These are phyloP conservation scores for Paedocypris sp. DNA, from an alignment of 2,113 vertebrate genomes.

Conservation along the genomic window DNA sequence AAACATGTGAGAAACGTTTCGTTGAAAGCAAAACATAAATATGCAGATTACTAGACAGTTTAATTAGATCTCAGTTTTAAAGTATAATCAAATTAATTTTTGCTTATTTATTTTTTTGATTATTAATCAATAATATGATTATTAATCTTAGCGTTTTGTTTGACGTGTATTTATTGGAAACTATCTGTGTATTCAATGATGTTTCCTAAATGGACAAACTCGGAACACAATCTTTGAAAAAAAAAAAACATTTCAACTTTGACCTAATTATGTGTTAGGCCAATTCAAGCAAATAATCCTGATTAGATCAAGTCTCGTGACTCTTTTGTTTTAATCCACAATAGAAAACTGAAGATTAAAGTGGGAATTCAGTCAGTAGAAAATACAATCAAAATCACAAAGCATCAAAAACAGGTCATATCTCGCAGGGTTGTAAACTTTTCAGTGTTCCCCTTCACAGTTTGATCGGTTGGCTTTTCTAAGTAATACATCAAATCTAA, in stretches of 20 bases:
- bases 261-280: background rate
- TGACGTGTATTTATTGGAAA: too few species aligned
- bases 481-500: too few species aligned
- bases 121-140: background rate
- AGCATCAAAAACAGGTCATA: too few species aligned
- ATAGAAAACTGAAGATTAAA: background rate
- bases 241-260: conserved; percentile 9
- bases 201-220: too few species aligned
- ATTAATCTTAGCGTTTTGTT: too few species aligned
- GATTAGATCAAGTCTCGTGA: background rate
- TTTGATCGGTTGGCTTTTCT: too few species aligned
- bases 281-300: background rate
- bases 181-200: too few species aligned
- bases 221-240: too few species aligned
- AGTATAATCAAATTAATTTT: background rate
- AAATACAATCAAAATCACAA: background rate
- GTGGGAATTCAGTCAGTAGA: background rate
- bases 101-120: background rate
- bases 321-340: background rate
- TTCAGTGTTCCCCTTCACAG: too few species aligned
- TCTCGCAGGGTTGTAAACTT: too few species aligned
- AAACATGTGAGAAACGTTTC: conserved; percentile 6
- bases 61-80: background rate
- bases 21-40: background rate
- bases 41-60: background rate